phyloP scores from a whole-genome alignment of 2,797 vertebrate genomes.

The Argentina silus region DNA sequence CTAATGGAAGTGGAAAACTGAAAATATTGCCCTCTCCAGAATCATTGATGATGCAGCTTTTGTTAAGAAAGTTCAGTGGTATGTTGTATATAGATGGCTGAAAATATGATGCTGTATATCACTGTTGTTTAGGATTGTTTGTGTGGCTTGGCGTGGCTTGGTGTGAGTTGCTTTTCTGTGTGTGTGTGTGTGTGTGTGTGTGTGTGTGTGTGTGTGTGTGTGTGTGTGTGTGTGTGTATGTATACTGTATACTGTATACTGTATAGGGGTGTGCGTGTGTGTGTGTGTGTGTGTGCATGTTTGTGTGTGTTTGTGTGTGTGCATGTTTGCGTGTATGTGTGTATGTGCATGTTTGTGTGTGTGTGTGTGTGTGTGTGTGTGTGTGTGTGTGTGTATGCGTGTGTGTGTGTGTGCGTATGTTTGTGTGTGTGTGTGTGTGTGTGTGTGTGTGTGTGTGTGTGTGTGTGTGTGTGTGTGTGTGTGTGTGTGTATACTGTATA shows the following conservation, averaged over 20 bases:
- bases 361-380: conserved; percentile 60
- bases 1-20: conserved; percentile 4
- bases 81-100: conserved; percentile 31
- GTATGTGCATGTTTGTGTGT: too few relatives aligned
- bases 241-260: too few relatives aligned
- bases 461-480: background rate
- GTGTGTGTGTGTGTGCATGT: background rate
- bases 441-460: background rate
- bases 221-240: conserved; percentile 15
- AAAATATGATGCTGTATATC: conserved; percentile 6
- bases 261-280: background rate
- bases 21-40: background rate
- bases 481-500: background rate
- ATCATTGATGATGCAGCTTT: background rate
- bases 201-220: conserved; percentile 26
- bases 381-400: conserved; percentile 32
- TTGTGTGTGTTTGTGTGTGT: conserved; percentile 32
- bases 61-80: background rate
- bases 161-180: conserved; percentile 24
- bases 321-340: background rate
- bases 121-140: conserved; percentile 15
- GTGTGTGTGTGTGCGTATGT: conserved; percentile 1
- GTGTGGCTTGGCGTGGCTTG: conserved; percentile 37
- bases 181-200: background rate
- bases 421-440: background rate